A percentile compares a stretch with the other conserved stretches of the same genome.
These are phyloP conservation scores for Calypte anna DNA, from an alignment of 2,113 vertebrate species.

Conservation along the genomic window DNA sequence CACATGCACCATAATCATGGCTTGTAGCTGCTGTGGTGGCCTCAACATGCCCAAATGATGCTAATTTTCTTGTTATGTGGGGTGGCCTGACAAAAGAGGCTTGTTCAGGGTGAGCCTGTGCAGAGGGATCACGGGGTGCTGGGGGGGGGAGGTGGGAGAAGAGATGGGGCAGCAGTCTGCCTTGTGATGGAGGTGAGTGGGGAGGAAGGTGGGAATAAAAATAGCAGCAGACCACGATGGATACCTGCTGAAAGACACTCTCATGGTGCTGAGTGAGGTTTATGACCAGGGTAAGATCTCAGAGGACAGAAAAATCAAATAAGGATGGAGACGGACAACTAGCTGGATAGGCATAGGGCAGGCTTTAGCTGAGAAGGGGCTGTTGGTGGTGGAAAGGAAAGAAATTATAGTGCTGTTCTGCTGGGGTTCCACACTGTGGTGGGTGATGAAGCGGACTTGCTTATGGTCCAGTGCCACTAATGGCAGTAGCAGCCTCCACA, in stretches of 20 bases:
- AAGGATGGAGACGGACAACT: neutral
- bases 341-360: neutral
- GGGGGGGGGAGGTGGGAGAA: neutral
- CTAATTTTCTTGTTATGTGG: constrained; percentile 69
- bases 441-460: neutral
- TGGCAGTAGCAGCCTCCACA: neutral
- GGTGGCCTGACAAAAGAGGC: constrained; percentile 67
- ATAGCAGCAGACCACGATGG: neutral
- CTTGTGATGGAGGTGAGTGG: neutral
- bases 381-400: neutral
- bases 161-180: neutral
- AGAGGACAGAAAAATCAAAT: neutral
- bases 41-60: constrained; percentile 68
- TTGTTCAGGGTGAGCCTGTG: constrained; percentile 56
- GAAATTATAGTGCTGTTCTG: neutral
- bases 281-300: neutral
- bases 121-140: neutral
- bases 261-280: neutral
- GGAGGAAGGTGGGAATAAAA: neutral
- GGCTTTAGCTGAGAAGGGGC: neutral
- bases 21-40: constrained; percentile 65
- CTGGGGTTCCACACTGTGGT: accelerated
- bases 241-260: neutral
- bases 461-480: neutral
- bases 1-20: constrained; percentile 65